Evolutionary conservation across 2,113 vertebrate genomes (phyloP).

Genomic region (Sigmodon hispidus): DNA sequence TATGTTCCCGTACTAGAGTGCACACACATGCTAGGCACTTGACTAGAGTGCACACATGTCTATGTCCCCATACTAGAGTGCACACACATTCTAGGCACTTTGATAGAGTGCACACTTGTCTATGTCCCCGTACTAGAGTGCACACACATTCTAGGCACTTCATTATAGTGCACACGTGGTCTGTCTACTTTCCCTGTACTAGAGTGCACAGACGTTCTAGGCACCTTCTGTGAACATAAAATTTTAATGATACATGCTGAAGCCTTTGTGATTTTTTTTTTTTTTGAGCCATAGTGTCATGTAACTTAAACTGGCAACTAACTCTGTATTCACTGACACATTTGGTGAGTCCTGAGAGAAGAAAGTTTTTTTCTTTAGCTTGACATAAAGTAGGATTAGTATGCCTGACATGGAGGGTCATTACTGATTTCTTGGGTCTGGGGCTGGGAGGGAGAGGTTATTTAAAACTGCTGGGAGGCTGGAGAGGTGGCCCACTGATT

Average conservation of each 20-base stretch:
- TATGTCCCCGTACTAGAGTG: too few species aligned
- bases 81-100: not conserved
- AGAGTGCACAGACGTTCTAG: not conserved
- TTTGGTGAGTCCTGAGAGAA: slow-evolving; percentile 24
- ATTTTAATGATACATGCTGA: slow-evolving; percentile 15
- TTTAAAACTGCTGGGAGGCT: too few species aligned
- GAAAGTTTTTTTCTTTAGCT: not conserved
- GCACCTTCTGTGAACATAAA: not conserved
- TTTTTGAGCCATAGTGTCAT: not conserved
- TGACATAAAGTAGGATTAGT: slow-evolving; percentile 30
- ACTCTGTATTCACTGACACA: not conserved
- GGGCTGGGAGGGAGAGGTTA: not conserved
- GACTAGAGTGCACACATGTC: too few species aligned
- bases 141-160: not conserved
- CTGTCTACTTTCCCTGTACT: fast-evolving
- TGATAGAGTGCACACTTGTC: not conserved
- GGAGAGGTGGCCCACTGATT: too few species aligned
- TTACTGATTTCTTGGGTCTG: not conserved
- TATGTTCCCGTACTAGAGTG: too few species aligned
- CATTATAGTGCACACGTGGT: too few species aligned
- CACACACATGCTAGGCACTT: too few species aligned
- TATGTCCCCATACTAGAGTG: too few species aligned
- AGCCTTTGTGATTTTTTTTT: not conserved
- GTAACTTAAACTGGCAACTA: not conserved
- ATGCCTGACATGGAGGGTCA: not conserved